Evolutionary conservation across 30 jellyfish, hydroid and myxozoan genomes (phyloP).

Genomic region (Aurelia sp.): DNA sequence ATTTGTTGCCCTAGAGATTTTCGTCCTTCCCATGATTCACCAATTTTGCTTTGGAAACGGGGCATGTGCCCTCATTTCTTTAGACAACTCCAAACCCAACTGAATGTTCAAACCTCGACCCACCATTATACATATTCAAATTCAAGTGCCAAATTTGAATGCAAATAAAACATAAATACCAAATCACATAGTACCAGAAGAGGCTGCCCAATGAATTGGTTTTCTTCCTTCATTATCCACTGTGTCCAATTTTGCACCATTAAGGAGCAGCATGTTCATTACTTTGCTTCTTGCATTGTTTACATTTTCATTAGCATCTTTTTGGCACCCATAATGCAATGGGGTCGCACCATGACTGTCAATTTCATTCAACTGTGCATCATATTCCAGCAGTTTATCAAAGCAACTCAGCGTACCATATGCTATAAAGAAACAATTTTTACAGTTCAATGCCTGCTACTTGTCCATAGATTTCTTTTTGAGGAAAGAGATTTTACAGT

Average conservation of each 20-base stretch:
- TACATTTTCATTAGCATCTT: constrained; percentile 48
- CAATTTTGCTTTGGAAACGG: no score
- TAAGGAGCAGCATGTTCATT: constrained; percentile 33
- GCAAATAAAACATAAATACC: neutral
- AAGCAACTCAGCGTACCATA: constrained; percentile 52
- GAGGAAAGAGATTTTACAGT: no score
- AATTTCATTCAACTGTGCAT: constrained; percentile 27
- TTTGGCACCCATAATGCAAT: constrained; percentile 79
- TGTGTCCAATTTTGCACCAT: constrained; percentile 40
- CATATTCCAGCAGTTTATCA: constrained; percentile 35
- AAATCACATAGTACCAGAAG: constrained; percentile 61
- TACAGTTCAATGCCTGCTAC: no score
- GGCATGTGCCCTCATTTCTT: no score
- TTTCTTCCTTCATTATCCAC: constrained; percentile 66
- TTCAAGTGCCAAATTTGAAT: no score
- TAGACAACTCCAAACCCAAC: no score
- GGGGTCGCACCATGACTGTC: constrained; percentile 83
- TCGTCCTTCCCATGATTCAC: no score
- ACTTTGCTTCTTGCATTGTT: constrained; percentile 40
- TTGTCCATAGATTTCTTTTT: no score
- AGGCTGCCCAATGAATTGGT: constrained; percentile 83
- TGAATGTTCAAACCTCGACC: no score
- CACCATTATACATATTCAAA: no score
- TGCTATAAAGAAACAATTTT: neutral
- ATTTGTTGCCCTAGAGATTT: neutral